These are phyloP conservation scores for Alauda arvensis DNA, from an alignment of 2,797 vertebrate species.

Conservation along the genomic window DNA sequence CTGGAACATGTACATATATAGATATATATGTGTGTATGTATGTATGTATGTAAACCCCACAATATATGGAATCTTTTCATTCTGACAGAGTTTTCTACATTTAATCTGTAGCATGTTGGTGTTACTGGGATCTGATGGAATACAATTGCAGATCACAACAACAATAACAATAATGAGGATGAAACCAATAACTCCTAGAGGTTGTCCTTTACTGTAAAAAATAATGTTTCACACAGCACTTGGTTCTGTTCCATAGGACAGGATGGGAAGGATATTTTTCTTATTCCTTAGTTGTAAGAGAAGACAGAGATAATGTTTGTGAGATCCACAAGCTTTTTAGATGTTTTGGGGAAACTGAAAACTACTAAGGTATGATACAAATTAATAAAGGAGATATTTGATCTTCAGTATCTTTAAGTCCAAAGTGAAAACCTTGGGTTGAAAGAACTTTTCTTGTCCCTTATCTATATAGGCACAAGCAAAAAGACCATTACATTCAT, in stretches of 20 bases:
- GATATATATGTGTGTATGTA: too few relatives aligned
- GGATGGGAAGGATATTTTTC: not conserved
- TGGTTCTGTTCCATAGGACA: not conserved
- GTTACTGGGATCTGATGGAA: not conserved
- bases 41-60: not conserved
- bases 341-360: not conserved
- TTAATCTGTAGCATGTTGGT: not conserved
- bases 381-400: not conserved
- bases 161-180: not conserved
- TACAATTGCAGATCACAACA: not conserved
- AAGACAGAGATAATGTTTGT: not conserved
- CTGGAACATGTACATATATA: not conserved
- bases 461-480: not conserved
- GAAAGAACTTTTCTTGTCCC: not conserved
- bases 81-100: not conserved
- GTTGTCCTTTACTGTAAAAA: not conserved
- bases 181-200: too few relatives aligned
- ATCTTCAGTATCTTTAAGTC: not conserved
- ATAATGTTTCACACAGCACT: not conserved
- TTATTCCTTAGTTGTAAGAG: not conserved
- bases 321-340: not conserved
- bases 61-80: not conserved
- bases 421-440: not conserved
- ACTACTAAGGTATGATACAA: not conserved
- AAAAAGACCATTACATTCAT: not conserved